Base-by-base conservation (phyloP, 2,888 invertebrate genomes). In the Neoascia interrupta region DNA sequence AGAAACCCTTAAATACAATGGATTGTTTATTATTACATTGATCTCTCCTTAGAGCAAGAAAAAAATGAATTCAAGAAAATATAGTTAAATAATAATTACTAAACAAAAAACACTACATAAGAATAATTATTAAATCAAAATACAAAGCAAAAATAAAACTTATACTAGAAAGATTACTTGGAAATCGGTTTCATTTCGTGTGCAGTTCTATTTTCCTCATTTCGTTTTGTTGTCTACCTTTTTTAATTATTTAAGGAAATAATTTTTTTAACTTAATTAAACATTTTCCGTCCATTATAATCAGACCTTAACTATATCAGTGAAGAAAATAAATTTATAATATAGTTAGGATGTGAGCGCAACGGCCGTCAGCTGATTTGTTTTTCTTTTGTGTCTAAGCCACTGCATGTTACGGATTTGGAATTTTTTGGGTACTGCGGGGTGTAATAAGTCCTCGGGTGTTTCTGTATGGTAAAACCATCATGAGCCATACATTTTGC, bases 201-300 rank as follows among this genome's bases (percentile, higher is more conserved):
- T 75, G 37, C 21, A 23, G 36, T 51, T 58, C 28, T 47, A 28
- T 68, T 49, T 4, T 31, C n/a, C n/a, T n/a, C n/a, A n/a, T n/a
- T n/a, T n/a, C n/a, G n/a, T n/a, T n/a, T n/a, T n/a, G n/a, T n/a
- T n/a, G n/a, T n/a, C n/a, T n/a, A n/a, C n/a, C n/a, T 31, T 31
- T 31, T 31, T 6, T 31, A 5, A 3, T 31, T 31, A n/a, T 31
- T 31, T 8, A 31, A 4, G n/a, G 15, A 16, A 5, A 4, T 16
- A 26, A 26, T 26, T 26, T 26, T 4, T 37, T 31, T 31, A n/a
- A 3, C 31, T 31, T 31, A 31, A 3, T 31, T 31, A 31, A 3
- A 31, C 8, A 66, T 85, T 87, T 88, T 87, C 87, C 87, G 87
- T 87, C 87, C 87, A 88, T 87, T 87, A 88, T 88, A 87, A 87